Base-by-base conservation (phyloP, 2,797 vertebrate species). In the Karalla daura region DNA sequence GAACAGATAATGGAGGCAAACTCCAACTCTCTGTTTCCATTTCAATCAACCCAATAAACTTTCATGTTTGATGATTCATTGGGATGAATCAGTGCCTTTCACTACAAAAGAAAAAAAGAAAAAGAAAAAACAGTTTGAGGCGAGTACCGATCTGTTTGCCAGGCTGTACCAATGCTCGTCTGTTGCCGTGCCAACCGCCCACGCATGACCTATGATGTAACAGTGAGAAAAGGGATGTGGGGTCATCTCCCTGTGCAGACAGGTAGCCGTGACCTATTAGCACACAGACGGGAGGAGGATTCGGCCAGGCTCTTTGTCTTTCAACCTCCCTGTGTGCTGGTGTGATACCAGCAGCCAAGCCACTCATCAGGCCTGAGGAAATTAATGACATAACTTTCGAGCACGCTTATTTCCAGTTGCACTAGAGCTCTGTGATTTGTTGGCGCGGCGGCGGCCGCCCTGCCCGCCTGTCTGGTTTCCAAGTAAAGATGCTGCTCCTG, bases 171-270 rank as follows among this genome's bases (percentile, higher is more conserved):
- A 18, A 18, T 58, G 49, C 23, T 53, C 30, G 69, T 52, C 60
- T 85, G 63, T 78, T 60, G 49, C 41, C n/a, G 1, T 65, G 67
- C 65, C 63, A 58, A 51, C 60, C 51, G 7, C 62, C 65, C 46
- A 64, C 56, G 49, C 46, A 64, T 54, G 49, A 23, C 27, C 8
- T 11, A 14, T 36, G 41, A 64, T 55, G 37, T 67, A 56, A 59
- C 30, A 28, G 12, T 0, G 11, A 20, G 41, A 18, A 51, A 59
- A 56, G 28, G 25, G 36, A 36, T 28, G 30, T 0, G 3, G 44
- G 62, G 55, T 50, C 61, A 53, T 63, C 52, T 32, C 77, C 56
- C 5, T 79, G 81, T 80, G 61, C 47, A 63, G 74, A 64, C 85
- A 83, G 61, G 74, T 59, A 77, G 43, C 63, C 11, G 2, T 17